Percentiles rank a stretch among this genome's conserved stretches.
Evolutionary conservation across 2,113 vertebrate species (phyloP).

Genomic region (Salvelinus namaycush): DNA sequence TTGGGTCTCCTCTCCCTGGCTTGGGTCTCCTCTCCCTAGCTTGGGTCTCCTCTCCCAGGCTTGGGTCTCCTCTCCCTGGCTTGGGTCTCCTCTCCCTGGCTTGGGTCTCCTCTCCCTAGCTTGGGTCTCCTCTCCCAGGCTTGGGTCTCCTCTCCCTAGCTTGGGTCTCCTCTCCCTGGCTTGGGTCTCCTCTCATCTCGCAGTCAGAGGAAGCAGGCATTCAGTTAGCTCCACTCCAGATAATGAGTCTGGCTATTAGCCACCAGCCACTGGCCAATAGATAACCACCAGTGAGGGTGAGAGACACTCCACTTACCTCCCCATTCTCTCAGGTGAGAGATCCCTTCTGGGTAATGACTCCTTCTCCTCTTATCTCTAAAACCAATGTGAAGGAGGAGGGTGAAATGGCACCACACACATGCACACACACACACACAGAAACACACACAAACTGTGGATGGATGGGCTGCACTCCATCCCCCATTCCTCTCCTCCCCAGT

Average conservation of each 20-base stretch:
- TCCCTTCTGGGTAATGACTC: neutral
- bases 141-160: no score
- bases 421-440: neutral
- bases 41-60: no score
- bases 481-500: neutral
- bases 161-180: neutral
- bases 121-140: no score
- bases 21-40: no score
- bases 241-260: neutral
- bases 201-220: neutral
- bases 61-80: no score
- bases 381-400: no score
- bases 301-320: neutral
- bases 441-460: neutral
- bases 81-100: no score
- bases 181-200: neutral
- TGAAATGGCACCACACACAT: neutral
- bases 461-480: neutral
- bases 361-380: no score
- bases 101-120: no score
- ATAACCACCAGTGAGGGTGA: neutral
- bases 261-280: neutral
- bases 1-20: no score
- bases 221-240: neutral
- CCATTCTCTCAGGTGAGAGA: constrained; percentile 2